These are phyloP conservation scores for Potamilus streckersoni DNA, from an alignment of 1,140 invertebrate species.

Conservation along the genomic window DNA sequence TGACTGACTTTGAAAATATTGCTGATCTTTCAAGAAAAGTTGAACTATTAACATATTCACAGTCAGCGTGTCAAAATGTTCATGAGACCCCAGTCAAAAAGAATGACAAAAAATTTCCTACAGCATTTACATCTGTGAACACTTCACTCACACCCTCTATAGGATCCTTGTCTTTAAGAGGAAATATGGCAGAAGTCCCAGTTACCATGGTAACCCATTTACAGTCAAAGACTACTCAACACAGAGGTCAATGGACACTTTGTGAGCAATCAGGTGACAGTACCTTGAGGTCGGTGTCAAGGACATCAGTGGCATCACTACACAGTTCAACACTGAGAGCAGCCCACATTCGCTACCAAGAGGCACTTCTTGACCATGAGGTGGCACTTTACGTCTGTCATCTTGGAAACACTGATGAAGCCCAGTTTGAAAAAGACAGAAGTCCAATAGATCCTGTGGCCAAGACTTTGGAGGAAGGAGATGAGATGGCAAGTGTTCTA, in stretches of 20 bases:
- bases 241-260: too few relatives aligned
- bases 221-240: too few relatives aligned
- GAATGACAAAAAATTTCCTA: background rate
- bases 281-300: background rate
- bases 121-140: background rate
- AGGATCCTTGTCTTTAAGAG: conserved; percentile 17
- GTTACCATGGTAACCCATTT: too few relatives aligned
- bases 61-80: background rate
- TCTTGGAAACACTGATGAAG: background rate
- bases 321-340: background rate
- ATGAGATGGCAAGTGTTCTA: conserved; percentile 22
- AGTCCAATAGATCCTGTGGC: conserved; percentile 7
- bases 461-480: conserved; percentile 4
- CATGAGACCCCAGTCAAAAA: background rate
- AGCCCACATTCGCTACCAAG: conserved; percentile 11
- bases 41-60: too few relatives aligned
- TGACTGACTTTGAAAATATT: too few relatives aligned
- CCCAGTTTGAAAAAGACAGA: too few relatives aligned
- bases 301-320: background rate
- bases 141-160: conserved; percentile 11
- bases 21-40: too few relatives aligned
- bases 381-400: conserved; percentile 12
- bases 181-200: background rate
- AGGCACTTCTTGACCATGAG: conserved; percentile 18
- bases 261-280: too few relatives aligned